Percentiles rank a stretch among this genome's conserved stretches.
Conservation (phyloP, 2,888 invertebrate species). For the Chloroclystis v-ata region DNA sequence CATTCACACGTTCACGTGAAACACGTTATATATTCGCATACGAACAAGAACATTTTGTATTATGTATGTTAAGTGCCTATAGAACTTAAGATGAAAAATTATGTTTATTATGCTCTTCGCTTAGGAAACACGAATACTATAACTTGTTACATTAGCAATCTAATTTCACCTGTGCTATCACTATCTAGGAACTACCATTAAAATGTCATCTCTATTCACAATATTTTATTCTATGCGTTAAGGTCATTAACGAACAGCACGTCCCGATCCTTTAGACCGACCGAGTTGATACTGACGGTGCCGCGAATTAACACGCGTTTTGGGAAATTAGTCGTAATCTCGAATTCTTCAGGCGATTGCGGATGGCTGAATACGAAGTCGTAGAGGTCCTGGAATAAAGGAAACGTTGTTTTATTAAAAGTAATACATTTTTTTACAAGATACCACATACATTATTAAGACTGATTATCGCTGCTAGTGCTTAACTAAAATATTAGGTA, state of each 20-base stretch:
- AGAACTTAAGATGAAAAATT: too few species aligned
- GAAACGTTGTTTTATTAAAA: background rate
- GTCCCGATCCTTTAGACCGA: slow-evolving; percentile 92
- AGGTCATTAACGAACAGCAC: slow-evolving; percentile 96
- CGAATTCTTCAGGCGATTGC: slow-evolving; percentile 93
- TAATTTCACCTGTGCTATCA: background rate
- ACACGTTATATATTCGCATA: too few species aligned
- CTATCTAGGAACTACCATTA: slow-evolving; percentile 17
- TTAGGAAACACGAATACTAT: too few species aligned
- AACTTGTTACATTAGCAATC: too few species aligned
- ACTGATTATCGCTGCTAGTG: too few species aligned
- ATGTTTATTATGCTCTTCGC: too few species aligned
- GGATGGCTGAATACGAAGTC: slow-evolving; percentile 97
- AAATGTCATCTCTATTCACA: slow-evolving; percentile 18
- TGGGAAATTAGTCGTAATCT: slow-evolving; percentile 97
- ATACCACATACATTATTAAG: too few species aligned
- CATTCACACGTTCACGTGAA: too few species aligned
- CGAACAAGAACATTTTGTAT: too few species aligned
- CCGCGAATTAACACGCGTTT: slow-evolving; percentile 87
- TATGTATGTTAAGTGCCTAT: too few species aligned
- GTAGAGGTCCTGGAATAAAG: slow-evolving; percentile 87
- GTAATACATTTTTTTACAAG: too few species aligned
- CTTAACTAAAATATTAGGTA: too few species aligned
- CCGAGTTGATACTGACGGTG: slow-evolving; percentile 80
- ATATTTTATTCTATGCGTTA: slow-evolving; percentile 80